These are phyloP conservation scores for Mimas tiliae DNA, from an alignment of 2,888 invertebrate genomes.

Conservation along the genomic window DNA sequence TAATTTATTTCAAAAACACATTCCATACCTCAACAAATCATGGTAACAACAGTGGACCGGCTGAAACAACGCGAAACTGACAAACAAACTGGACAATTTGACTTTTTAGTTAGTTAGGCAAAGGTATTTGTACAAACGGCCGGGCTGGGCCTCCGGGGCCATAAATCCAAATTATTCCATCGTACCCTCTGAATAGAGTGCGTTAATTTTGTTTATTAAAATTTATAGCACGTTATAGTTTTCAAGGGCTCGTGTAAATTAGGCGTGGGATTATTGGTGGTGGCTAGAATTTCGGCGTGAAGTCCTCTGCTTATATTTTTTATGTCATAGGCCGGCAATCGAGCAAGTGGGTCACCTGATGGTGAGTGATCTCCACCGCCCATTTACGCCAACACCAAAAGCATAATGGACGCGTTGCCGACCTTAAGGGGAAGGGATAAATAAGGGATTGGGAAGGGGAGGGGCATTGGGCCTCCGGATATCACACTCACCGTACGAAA, in stretches of 20 bases:
- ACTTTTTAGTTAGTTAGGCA: constrained; percentile 22
- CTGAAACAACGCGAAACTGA: constrained; percentile 1
- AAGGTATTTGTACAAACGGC: constrained; percentile 19
- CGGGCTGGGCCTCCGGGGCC: neutral
- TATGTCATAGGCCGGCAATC: too few relatives aligned
- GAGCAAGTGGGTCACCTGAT: too few relatives aligned
- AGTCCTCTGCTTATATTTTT: too few relatives aligned
- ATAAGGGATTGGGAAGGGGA: too few relatives aligned
- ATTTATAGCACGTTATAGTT: constrained; percentile 22
- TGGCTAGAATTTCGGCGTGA: neutral
- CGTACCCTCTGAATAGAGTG: constrained; percentile 5
- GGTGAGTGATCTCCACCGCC: too few relatives aligned
- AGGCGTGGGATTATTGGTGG: neutral
- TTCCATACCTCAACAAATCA: neutral
- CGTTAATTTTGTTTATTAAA: constrained; percentile 25
- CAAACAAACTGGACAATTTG: constrained; percentile 7
- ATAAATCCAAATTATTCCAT: constrained; percentile 22
- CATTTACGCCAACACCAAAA: too few relatives aligned
- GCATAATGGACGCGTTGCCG: too few relatives aligned
- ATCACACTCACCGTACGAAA: too few relatives aligned
- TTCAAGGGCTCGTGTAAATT: constrained; percentile 21
- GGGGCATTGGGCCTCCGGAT: too few relatives aligned
- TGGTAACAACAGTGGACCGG: neutral
- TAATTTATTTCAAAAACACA: too few relatives aligned
- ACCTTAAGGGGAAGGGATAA: too few relatives aligned